A percentile compares a stretch with the other conserved stretches of the same genome.
Conservation (phyloP, 2,113 vertebrate species). For the Orientallactaga bullata region DNA sequence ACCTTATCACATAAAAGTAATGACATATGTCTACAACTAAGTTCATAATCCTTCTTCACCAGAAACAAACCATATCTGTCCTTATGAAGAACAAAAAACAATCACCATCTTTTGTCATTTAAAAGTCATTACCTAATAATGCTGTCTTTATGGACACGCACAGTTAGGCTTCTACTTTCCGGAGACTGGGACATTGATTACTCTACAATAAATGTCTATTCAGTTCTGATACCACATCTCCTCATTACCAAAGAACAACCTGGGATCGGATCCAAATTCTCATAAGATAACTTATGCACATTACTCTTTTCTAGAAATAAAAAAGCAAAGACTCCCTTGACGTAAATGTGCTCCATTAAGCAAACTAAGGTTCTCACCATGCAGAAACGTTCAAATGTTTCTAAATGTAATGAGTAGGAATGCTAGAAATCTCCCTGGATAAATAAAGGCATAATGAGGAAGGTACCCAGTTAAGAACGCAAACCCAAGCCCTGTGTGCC, state of each 20-base stretch:
- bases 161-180: constrained; percentile 7
- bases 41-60: constrained; percentile 25
- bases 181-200: constrained; percentile 23
- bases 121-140: constrained; percentile 44
- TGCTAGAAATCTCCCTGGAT: background rate
- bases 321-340: background rate
- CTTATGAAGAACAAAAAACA: background rate
- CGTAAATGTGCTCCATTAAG: background rate
- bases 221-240: background rate
- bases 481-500: background rate
- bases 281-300: constrained; percentile 19
- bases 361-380: background rate
- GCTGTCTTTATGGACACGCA: background rate
- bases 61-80: constrained; percentile 49
- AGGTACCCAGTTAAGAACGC: background rate
- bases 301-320: background rate
- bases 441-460: background rate
- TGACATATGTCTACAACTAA: constrained; percentile 48
- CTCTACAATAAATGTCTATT: constrained; percentile 38
- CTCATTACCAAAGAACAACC: constrained; percentile 38
- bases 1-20: constrained; percentile 31
- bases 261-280: constrained; percentile 24
- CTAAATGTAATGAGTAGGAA: constrained; percentile 22
- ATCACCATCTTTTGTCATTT: constrained; percentile 20
- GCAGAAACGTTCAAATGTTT: background rate